Evolutionary conservation across 64 coral and sea anemone species (phyloP), one percentile per base, ranked within the genome.

Genomic region (Acropora yongei): DNA sequence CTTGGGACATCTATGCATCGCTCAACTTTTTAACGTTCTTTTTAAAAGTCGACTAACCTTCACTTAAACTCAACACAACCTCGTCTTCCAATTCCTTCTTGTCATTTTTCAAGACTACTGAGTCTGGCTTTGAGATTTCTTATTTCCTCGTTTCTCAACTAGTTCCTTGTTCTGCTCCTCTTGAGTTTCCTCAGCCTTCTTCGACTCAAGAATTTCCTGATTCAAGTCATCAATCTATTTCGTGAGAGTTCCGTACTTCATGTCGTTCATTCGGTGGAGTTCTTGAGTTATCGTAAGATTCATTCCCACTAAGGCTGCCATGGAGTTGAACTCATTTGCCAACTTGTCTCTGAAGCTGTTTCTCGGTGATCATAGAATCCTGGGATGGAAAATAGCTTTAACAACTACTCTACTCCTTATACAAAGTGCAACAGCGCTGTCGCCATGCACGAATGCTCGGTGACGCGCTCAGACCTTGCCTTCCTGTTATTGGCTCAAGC

Each of bases 111-210:
- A 68, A 90, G 88, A 17, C 44, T 11, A 69, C 78, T 17, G 43
- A 90, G 69, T 49, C 88, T 57, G 10, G 60, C 18, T 8, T 90
- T 90, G 11, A 90, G 77, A 41, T 10, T 45, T 47, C 72, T 80
- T 17, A 81, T 80, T 30, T 90, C 66, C 30, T 80, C 65, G 77
- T 82, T 72, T 73, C 78, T 90, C 1, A 60, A 53, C 66, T 90
- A 90, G 66, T 17, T 81, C 78, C 41, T 90, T 40, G 78, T 90
- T 90, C 44, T 81, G 46, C 78, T 90, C 88, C 9, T 81, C 63
- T 1, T 81, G 58, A 40, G 11, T 18, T 61, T 90, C 67, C 44
- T 73, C 16, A 2, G 77, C 47, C 41, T 81, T 68, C 11, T 30
- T 17, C 19, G 82, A 41, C 1, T 81, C 78, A 2, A 5, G 8